phyloP scores from a whole-genome alignment of 2,888 invertebrate genomes.

The Zootermopsis nevadensis region DNA sequence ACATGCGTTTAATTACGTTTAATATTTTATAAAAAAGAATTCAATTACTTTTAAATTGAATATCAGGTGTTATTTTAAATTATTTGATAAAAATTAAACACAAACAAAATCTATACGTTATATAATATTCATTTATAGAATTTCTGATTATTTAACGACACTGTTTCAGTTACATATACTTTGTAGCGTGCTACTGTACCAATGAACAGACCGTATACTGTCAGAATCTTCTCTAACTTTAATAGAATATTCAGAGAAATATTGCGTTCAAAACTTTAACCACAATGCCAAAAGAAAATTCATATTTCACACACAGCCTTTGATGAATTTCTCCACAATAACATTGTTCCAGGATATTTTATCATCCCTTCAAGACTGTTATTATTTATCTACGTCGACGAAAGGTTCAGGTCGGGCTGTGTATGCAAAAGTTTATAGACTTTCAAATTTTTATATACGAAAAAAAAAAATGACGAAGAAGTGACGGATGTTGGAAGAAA shows the following conservation, averaged over 20 bases:
- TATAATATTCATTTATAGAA: too few relatives aligned
- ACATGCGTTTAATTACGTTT: too few relatives aligned
- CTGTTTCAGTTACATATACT: too few relatives aligned
- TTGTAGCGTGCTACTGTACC: too few relatives aligned
- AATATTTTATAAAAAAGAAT: too few relatives aligned
- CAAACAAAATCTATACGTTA: too few relatives aligned
- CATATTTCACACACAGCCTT: slow-evolving; percentile 18
- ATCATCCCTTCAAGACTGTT: neutral
- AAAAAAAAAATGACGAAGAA: slow-evolving; percentile 18
- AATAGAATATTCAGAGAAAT: neutral
- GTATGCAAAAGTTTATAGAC: slow-evolving; percentile 24
- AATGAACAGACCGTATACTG: too few relatives aligned
- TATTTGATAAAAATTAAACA: too few relatives aligned
- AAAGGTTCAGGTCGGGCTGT: neutral
- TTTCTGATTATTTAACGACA: too few relatives aligned
- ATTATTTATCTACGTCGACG: slow-evolving; percentile 2
- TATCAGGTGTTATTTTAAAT: too few relatives aligned
- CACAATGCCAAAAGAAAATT: slow-evolving; percentile 30
- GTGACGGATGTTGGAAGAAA: neutral
- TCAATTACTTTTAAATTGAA: too few relatives aligned
- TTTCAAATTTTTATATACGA: slow-evolving; percentile 28
- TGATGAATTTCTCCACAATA: neutral
- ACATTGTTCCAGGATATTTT: neutral
- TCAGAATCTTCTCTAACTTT: too few relatives aligned
- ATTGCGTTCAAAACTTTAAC: neutral